These are phyloP conservation scores for Bergia puertoricense DNA, from an alignment of 92 coral and sea anemone genomes.

Conservation along the genomic window DNA sequence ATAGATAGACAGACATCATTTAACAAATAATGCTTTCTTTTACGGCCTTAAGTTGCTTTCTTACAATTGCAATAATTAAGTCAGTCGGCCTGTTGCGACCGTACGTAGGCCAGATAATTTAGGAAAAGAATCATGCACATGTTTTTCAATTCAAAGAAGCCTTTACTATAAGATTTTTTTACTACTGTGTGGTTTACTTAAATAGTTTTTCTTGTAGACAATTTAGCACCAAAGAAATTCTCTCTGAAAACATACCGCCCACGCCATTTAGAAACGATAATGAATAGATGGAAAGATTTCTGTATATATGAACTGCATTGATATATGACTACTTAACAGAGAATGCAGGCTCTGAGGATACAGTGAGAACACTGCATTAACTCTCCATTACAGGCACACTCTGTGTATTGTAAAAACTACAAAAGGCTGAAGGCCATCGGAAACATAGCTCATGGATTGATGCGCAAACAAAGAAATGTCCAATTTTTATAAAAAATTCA, in stretches of 20 bases:
- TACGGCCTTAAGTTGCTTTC: too few species aligned
- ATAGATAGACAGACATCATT: too few species aligned
- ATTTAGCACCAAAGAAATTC: neutral
- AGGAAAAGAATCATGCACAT: too few species aligned
- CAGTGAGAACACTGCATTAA: neutral
- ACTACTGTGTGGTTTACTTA: too few species aligned
- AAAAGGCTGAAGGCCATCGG: neutral
- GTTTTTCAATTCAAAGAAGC: too few species aligned
- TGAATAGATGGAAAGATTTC: constrained; percentile 7
- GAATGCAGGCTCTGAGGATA: neutral
- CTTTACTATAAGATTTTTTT: too few species aligned
- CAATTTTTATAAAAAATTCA: neutral
- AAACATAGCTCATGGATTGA: neutral
- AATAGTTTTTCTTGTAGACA: neutral
- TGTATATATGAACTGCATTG: neutral
- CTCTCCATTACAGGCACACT: neutral
- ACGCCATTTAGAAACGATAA: neutral
- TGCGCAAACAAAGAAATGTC: neutral
- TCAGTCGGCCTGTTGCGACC: too few species aligned
- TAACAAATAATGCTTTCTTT: too few species aligned
- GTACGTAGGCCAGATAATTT: too few species aligned
- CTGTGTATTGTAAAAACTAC: neutral
- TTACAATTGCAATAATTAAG: too few species aligned
- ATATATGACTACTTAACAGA: neutral
- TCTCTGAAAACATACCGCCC: neutral